These are phyloP conservation scores for Petroica traversi DNA, from an alignment of 2,113 vertebrate genomes.

Conservation along the genomic window DNA sequence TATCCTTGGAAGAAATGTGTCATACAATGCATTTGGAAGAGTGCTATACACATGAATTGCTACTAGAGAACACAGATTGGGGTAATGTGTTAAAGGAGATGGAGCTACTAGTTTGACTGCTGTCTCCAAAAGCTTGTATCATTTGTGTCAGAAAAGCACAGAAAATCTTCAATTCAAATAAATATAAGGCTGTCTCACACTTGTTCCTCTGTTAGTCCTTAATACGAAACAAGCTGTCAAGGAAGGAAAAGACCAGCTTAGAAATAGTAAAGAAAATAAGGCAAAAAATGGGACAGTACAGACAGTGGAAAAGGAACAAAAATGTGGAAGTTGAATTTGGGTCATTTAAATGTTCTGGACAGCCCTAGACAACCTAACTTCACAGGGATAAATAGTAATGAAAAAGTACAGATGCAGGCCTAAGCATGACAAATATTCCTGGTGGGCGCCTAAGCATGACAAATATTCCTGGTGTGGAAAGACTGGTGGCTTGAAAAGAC, in stretches of 20 bases:
- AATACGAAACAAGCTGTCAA: neutral
- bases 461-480: neutral
- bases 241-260: neutral
- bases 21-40: neutral
- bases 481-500: neutral
- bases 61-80: neutral
- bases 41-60: neutral
- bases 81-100: neutral
- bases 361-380: neutral
- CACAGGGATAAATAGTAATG: neutral
- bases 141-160: neutral
- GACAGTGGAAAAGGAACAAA: neutral
- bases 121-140: neutral
- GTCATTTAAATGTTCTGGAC: neutral
- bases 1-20: neutral
- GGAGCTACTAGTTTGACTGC: neutral
- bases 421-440: neutral
- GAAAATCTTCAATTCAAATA: neutral
- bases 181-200: neutral
- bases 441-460: too few relatives aligned
- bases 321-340: neutral
- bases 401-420: neutral
- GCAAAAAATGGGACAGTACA: neutral
- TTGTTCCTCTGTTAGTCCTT: neutral
- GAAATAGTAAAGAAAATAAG: neutral